These are phyloP conservation scores for Muraenolepis orangiensis DNA, from an alignment of 2,797 vertebrate species.

Conservation along the genomic window DNA sequence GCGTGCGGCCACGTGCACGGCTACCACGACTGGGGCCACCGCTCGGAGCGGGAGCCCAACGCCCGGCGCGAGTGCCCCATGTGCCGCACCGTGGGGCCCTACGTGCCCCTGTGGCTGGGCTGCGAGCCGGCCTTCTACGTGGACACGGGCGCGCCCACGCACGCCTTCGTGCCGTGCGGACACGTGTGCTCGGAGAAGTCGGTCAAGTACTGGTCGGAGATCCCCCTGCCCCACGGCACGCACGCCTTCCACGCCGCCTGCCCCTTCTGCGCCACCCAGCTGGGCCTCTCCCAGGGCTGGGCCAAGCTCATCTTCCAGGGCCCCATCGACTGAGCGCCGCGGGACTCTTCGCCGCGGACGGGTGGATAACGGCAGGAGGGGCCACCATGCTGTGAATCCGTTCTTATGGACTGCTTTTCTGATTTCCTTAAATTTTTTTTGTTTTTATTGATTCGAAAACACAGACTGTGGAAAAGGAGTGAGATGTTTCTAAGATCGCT, in stretches of 20 bases:
- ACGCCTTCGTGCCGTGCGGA: conserved; percentile 94
- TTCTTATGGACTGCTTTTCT: conserved; percentile 39
- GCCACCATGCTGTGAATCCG: conserved; percentile 68
- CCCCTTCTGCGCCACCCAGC: conserved; percentile 89
- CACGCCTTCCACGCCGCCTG: conserved; percentile 88
- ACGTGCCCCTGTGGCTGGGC: conserved; percentile 93
- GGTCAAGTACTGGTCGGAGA: conserved; percentile 93
- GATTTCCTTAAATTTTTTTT: neutral
- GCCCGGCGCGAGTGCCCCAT: conserved; percentile 91
- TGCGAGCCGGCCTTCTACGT: conserved; percentile 96
- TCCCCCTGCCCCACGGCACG: conserved; percentile 85
- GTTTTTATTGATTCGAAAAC: conserved; percentile 7
- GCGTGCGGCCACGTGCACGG: conserved; percentile 94
- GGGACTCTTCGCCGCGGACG: conserved; percentile 12
- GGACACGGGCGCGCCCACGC: conserved; percentile 89
- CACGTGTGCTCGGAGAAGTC: conserved; percentile 98
- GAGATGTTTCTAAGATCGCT: conserved; percentile 31
- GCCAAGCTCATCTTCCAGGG: conserved; percentile 97
- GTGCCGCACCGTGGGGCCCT: conserved; percentile 93
- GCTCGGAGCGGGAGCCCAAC: conserved; percentile 85
- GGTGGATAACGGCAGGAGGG: conserved; percentile 32
- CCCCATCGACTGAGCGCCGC: conserved; percentile 87
- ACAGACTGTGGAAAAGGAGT: conserved; percentile 40
- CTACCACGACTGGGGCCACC: conserved; percentile 96
- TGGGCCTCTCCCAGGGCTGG: conserved; percentile 85